These are phyloP conservation scores for Enteromius fasciolatus DNA, from an alignment of 2,797 vertebrate genomes.

Conservation along the genomic window DNA sequence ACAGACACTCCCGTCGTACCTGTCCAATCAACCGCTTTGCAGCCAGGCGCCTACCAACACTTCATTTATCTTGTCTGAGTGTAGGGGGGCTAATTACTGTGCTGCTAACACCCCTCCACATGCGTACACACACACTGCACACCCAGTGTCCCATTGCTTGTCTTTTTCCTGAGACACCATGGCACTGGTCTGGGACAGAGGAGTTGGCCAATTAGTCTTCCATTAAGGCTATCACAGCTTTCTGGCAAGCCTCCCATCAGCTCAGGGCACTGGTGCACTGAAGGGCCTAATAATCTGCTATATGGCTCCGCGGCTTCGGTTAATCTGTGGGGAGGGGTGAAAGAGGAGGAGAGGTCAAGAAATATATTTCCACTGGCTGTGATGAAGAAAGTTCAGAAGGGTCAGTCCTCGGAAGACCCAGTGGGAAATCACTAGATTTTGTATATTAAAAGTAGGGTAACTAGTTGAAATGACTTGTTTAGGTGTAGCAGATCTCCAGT, in stretches of 20 bases:
- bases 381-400: conserved; percentile 37
- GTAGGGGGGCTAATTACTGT: conserved; percentile 90
- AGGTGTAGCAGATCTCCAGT: background rate
- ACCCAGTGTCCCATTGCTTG: conserved; percentile 52
- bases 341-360: conserved; percentile 49
- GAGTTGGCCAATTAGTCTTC: conserved; percentile 84
- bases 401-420: conserved; percentile 13
- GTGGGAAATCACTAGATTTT: background rate
- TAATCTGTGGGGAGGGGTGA: conserved; percentile 43
- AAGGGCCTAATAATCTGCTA: conserved; percentile 64
- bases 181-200: conserved; percentile 86
- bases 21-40: conserved; percentile 85
- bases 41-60: conserved; percentile 78
- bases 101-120: conserved; percentile 64
- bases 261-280: conserved; percentile 40
- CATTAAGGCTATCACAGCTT: conserved; percentile 69
- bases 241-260: conserved; percentile 39
- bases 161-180: conserved; percentile 88
- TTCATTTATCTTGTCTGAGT: conserved; percentile 96
- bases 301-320: conserved; percentile 44
- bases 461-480: background rate
- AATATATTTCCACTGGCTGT: conserved; percentile 47
- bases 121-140: conserved; percentile 38
- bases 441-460: background rate
- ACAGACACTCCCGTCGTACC: conserved; percentile 77